Conservation (phyloP, 2,888 invertebrate species). For the Lasioglossum morio region DNA sequence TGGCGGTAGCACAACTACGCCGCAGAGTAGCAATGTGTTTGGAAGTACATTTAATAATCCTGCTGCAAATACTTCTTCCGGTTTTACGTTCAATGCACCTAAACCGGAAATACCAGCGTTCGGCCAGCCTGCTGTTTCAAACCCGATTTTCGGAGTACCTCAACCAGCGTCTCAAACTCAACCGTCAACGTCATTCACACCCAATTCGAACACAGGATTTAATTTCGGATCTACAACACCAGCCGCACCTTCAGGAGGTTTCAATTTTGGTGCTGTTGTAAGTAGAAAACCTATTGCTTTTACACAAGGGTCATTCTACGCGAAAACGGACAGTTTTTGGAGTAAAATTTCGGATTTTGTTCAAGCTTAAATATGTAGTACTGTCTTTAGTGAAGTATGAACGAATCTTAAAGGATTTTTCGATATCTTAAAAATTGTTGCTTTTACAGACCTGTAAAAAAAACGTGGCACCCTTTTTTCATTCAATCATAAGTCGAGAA, state of each 20-base stretch:
- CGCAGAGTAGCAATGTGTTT: conserved; percentile 68
- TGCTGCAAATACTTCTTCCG: conserved; percentile 51
- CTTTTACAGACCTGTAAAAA: too few relatives aligned
- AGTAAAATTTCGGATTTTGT: too few relatives aligned
- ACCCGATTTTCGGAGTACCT: conserved; percentile 76
- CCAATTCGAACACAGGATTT: conserved; percentile 74
- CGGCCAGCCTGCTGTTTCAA: conserved; percentile 69
- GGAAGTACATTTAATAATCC: conserved; percentile 72
- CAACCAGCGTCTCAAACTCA: conserved; percentile 60
- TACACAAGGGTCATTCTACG: neutral
- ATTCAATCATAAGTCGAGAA: too few relatives aligned
- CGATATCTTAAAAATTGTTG: too few relatives aligned
- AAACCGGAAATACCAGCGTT: conserved; percentile 75
- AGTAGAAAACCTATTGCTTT: conserved; percentile 30
- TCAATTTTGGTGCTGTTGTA: conserved; percentile 73
- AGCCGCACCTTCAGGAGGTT: conserved; percentile 69
- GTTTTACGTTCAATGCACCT: conserved; percentile 78
- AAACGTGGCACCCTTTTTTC: too few relatives aligned
- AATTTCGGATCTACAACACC: conserved; percentile 77
- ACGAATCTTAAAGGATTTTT: too few relatives aligned
- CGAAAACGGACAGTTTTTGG: too few relatives aligned
- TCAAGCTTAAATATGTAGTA: too few relatives aligned
- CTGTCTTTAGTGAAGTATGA: too few relatives aligned
- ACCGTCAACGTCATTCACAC: conserved; percentile 65
- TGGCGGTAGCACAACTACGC: conserved; percentile 63